These are phyloP conservation scores for Paradisaea rubra DNA, from an alignment of 2,113 vertebrate species.

Conservation along the genomic window DNA sequence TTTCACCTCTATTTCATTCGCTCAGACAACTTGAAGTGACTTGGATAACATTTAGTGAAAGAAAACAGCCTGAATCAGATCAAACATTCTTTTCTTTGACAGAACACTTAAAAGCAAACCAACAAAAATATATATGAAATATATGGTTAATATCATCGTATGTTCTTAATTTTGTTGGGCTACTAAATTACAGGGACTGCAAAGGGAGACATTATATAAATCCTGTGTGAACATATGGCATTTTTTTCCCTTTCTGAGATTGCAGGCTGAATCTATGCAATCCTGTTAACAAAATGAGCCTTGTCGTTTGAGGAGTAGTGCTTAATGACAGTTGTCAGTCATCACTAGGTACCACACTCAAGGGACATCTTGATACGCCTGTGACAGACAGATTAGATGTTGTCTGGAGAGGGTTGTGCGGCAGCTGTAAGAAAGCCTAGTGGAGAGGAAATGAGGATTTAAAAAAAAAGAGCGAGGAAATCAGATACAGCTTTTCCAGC, in stretches of 20 bases:
- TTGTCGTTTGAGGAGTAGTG: neutral
- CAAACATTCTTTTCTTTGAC: neutral
- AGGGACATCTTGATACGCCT: neutral
- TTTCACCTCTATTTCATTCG: neutral
- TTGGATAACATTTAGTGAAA: neutral
- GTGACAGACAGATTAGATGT: conserved; percentile 29
- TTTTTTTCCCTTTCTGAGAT: neutral
- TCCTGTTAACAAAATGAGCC: conserved; percentile 20
- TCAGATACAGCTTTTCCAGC: conserved; percentile 11
- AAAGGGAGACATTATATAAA: neutral
- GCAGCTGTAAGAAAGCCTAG: conserved; percentile 13
- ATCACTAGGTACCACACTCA: neutral
- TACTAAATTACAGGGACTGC: neutral
- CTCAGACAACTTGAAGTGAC: neutral
- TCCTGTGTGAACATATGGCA: neutral
- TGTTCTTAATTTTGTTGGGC: neutral
- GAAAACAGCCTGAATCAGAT: neutral
- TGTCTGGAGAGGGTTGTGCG: neutral
- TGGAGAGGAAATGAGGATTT: conserved; percentile 36
- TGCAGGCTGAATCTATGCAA: neutral
- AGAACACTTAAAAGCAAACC: neutral
- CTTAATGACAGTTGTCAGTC: conserved; percentile 42
- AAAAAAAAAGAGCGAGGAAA: neutral
- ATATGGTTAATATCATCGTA: neutral
- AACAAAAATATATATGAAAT: neutral